Evolutionary conservation across 2,888 invertebrate genomes (phyloP).

Genomic region (Yponomeuta sedellus): DNA sequence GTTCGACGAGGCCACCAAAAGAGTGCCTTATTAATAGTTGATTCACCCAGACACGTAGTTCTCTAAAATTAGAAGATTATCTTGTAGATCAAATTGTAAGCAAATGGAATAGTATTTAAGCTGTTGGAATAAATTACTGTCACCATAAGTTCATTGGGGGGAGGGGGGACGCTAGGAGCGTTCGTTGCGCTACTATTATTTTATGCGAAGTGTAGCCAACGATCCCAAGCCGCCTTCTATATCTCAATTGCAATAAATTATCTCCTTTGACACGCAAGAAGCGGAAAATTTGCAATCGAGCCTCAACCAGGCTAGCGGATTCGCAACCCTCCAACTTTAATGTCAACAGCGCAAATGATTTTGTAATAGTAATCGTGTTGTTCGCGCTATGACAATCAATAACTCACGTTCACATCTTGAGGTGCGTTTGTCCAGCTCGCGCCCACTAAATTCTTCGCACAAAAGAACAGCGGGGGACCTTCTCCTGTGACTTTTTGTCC

Average conservation of each 20-base stretch:
- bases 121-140: constrained; percentile 35
- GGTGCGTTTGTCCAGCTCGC: constrained; percentile 67
- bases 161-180: constrained; percentile 39
- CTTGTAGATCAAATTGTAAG: not conserved
- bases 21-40: no score
- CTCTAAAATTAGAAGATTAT: not conserved
- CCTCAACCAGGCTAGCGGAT: constrained; percentile 38
- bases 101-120: constrained; percentile 7
- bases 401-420: constrained; percentile 62
- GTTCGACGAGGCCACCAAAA: no score
- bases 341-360: constrained; percentile 68
- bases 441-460: constrained; percentile 51
- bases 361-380: constrained; percentile 63
- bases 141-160: constrained; percentile 59
- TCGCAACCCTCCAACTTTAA: constrained; percentile 53
- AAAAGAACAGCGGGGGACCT: constrained; percentile 69
- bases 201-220: constrained; percentile 57
- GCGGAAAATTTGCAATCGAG: constrained; percentile 67
- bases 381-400: constrained; percentile 60
- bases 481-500: constrained; percentile 68
- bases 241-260: constrained; percentile 70
- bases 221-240: constrained; percentile 55
- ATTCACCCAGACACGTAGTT: no score
- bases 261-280: constrained; percentile 64
- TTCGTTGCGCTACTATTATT: constrained; percentile 49